Conservation (phyloP, 2,113 vertebrate genomes). For the Tylochromis polylepis region DNA sequence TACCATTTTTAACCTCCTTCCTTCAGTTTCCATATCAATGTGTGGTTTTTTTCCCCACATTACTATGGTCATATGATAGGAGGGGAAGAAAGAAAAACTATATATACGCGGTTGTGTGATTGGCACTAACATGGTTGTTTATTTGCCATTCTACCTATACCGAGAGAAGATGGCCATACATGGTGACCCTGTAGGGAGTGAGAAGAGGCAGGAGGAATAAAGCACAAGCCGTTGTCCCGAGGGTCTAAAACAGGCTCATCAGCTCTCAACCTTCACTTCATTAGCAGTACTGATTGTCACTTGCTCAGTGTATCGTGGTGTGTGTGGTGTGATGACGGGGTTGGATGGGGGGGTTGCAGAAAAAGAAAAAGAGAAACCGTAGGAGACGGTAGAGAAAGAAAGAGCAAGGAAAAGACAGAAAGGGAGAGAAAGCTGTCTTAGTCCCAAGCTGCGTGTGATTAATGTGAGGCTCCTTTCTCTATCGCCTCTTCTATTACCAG, state of each 20-base stretch:
- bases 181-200: slow-evolving; percentile 33
- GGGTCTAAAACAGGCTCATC: slow-evolving; percentile 53
- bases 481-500: slow-evolving; percentile 71
- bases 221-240: slow-evolving; percentile 24
- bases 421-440: slow-evolving; percentile 36
- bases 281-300: slow-evolving; percentile 54
- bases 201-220: not conserved
- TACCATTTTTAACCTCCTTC: not conserved
- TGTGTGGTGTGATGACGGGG: slow-evolving; percentile 8
- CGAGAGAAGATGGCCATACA: slow-evolving; percentile 35
- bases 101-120: slow-evolving; percentile 34
- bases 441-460: slow-evolving; percentile 67
- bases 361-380: not conserved
- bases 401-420: slow-evolving; percentile 3
- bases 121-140: slow-evolving; percentile 62
- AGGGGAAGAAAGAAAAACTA: not conserved
- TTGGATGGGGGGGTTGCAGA: not conserved
- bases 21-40: slow-evolving; percentile 6
- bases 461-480: slow-evolving; percentile 71
- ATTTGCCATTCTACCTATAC: slow-evolving; percentile 59
- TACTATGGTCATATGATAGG: not conserved
- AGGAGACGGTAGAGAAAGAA: not conserved
- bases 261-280: slow-evolving; percentile 64
- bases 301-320: slow-evolving; percentile 18
- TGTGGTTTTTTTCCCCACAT: not conserved